Base-by-base conservation (phyloP, 2,113 vertebrate species). In the Gallinago paraguaiae region DNA sequence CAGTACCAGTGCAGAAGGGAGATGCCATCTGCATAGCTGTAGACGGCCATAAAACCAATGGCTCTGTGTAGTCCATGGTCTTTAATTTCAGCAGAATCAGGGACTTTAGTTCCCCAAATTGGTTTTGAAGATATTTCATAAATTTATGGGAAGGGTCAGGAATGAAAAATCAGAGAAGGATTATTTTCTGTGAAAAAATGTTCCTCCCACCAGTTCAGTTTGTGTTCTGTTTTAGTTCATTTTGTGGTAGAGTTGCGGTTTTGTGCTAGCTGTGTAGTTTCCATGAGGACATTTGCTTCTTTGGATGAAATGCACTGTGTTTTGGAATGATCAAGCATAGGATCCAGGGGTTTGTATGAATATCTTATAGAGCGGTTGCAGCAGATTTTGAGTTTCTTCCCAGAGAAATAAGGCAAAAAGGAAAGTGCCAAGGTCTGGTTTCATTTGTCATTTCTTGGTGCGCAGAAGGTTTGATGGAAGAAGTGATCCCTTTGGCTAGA, bases 351-450 rank as follows among this genome's bases (percentile, higher is more conserved):
- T 65, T 86, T 90, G 75, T 67, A 6, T 61, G 75, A 63, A 69
- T 90, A 51, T 64, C 54, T 92, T 39, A n/a, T 33, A 7, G 64
- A 89, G 77, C 67, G 37, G 82, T 57, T 46, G 45, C 54, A 94
- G 57, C 51, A 45, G 27, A 72, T 80, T 33, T 94, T 93, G 96
- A 94, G 50, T 5, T 77, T 77, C 85, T 86, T 96, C 92, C 95
- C 88, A 93, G 82, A 83, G 88, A 93, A 95, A 96, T 68, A 90
- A 92, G 54, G 74, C 82, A n/a, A 82, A 57, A 45, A 4, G 35
- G 70, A 56, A 76, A 79, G 54, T 19, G 79, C 96, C 82, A 72
- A 72, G 65, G 70, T 79, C 75, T 95, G 96, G 88, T 88, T 94
- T 96, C 35, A 6, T 90, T 93, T 88, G 93, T n/a, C 75, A 51